Percentiles rank a stretch among this genome's conserved stretches.
Conservation (phyloP, 2,797 vertebrate species). For the Parambassis ranga region DNA sequence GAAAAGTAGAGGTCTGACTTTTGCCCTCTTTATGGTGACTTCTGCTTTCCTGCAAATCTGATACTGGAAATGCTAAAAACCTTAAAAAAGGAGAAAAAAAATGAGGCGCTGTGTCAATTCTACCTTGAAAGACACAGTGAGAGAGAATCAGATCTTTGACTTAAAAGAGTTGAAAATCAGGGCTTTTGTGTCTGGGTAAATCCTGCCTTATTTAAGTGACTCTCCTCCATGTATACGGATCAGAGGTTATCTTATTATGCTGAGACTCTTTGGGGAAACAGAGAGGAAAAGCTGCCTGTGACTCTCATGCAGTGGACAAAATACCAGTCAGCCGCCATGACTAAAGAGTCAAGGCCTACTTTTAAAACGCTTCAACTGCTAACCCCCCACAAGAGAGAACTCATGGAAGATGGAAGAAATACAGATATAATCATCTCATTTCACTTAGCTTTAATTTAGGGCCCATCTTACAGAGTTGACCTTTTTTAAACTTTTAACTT, state of each 20-base stretch:
- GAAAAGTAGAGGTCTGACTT: background rate
- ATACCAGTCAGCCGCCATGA: constrained; percentile 30
- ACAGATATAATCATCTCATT: constrained; percentile 2
- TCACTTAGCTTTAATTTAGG: constrained; percentile 8
- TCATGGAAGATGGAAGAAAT: constrained; percentile 1
- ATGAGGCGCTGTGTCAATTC: constrained; percentile 12
- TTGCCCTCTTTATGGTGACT: background rate
- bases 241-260: constrained; percentile 59
- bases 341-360: constrained; percentile 40
- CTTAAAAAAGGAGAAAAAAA: constrained; percentile 1
- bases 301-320: constrained; percentile 48
- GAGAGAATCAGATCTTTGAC: constrained; percentile 35
- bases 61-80: constrained; percentile 6
- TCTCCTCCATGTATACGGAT: constrained; percentile 44
- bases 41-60: background rate
- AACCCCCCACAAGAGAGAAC: background rate
- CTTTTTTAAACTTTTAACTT: constrained; percentile 24
- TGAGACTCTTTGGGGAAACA: constrained; percentile 26
- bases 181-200: constrained; percentile 53
- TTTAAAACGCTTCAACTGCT: constrained; percentile 20
- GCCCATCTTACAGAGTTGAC: constrained; percentile 7
- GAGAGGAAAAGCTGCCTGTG: constrained; percentile 24
- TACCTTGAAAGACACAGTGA: constrained; percentile 10
- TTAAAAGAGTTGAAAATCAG: constrained; percentile 51
- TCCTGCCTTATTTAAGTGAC: constrained; percentile 55